These are phyloP conservation scores for Drosophila mojavensis DNA, from an alignment of 1,140 invertebrate genomes.

Conservation along the genomic window DNA sequence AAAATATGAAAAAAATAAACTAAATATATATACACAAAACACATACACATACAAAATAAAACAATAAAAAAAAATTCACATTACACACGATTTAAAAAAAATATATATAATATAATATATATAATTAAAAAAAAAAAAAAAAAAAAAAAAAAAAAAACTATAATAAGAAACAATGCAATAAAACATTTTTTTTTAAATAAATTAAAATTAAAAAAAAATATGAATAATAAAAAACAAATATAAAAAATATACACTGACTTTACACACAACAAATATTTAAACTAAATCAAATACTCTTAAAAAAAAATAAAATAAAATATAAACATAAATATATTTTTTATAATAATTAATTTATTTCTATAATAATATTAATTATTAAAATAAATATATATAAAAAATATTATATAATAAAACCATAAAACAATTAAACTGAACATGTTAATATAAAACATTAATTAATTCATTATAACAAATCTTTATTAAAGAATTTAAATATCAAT, in stretches of 20 bases:
- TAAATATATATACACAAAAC: neutral
- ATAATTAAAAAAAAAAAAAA: neutral
- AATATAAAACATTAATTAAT: neutral
- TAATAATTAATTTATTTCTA: too few relatives aligned
- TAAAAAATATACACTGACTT: neutral
- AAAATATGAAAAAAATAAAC: neutral
- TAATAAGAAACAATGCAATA: neutral
- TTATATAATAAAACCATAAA: neutral
- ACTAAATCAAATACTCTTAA: too few relatives aligned
- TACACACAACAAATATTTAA: too few relatives aligned
- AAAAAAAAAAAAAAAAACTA: too few relatives aligned
- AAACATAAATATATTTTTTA: neutral
- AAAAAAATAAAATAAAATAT: neutral
- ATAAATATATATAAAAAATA: too few relatives aligned
- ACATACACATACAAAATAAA: neutral
- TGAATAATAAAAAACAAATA: neutral
- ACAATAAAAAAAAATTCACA: neutral
- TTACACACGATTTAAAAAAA: neutral
- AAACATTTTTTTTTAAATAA: neutral
- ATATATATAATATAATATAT: neutral
- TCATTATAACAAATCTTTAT: neutral
- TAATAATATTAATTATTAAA: too few relatives aligned
- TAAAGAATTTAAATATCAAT: too few relatives aligned
- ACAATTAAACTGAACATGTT: neutral
- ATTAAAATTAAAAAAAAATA: slow-evolving; percentile 4